These are phyloP conservation scores for Trichechus manatus DNA, from an alignment of 2,113 vertebrate genomes.

Conservation along the genomic window DNA sequence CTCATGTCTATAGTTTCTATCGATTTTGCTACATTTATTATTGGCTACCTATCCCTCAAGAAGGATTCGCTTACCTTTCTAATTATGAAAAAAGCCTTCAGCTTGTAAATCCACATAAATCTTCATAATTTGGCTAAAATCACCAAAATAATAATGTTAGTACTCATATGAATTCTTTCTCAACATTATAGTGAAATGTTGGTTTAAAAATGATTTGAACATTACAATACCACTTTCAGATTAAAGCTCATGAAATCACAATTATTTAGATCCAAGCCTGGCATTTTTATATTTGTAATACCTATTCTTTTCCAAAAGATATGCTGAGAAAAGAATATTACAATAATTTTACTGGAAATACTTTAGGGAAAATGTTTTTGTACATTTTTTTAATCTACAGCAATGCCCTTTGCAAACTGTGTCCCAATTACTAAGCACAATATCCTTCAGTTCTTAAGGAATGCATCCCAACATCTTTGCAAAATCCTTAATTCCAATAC, in stretches of 20 bases:
- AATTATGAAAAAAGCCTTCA: constrained; percentile 43
- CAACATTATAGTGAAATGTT: neutral
- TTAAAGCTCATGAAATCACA: neutral
- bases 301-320: neutral
- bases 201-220: neutral
- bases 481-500: neutral
- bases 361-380: constrained; percentile 2
- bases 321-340: neutral
- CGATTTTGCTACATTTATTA: constrained; percentile 63
- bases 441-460: neutral
- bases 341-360: constrained; percentile 46
- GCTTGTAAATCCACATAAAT: constrained; percentile 28
- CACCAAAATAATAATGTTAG: constrained; percentile 1
- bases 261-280: neutral
- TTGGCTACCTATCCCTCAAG: constrained; percentile 13
- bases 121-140: constrained; percentile 15
- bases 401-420: constrained; percentile 3
- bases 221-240: neutral
- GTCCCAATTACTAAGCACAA: constrained; percentile 22
- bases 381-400: neutral
- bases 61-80: constrained; percentile 46
- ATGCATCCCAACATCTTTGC: neutral
- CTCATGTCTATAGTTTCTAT: constrained; percentile 2
- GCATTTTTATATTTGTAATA: neutral
- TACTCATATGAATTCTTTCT: neutral